Base-by-base conservation (phyloP, 2,113 vertebrate genomes). In the Cheirogaleus medius region DNA sequence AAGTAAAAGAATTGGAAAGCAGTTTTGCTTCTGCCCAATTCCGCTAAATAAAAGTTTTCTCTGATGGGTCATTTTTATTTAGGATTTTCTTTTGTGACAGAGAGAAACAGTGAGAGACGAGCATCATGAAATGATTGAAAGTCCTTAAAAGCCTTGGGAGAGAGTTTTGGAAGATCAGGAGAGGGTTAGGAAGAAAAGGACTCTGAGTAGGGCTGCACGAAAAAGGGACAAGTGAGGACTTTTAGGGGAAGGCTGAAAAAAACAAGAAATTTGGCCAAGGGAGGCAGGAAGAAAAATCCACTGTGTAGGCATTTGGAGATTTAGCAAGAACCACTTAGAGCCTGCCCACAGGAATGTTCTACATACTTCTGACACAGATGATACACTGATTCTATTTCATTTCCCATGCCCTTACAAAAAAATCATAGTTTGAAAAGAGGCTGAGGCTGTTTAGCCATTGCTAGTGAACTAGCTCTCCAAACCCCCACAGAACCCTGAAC, bases 71-170 rank as follows among this genome's bases (percentile, higher is more conserved):
- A 14, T 94, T 97, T 92, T 91, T 68, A 74, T 58, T 76, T 77
- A n/a, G 66, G 77, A 18, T 97, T 94, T 92, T 86, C 49, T 96
- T 91, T 90, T 80, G 73, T 86, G 52, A 52, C 77, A 32, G 27
- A 85, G 47, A 92, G 21, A 42, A 93, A 71, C 34, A 39, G 25
- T 34, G 25, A 49, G 17, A 32, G 47, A 60, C 34, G 32, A 80
- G 54, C 20, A 49, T 42, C 29, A 92, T 63, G 56, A 94, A 94
- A 86, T 76, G 15, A 87, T 58, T 27, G 5, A 44, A 91, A 69
- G 86, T 78, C 63, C 87, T 85, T 86, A 27, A 88, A 95, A 89
- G 82, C 27, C 21, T 66, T 78, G 21, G 21, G 11, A 4, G 42
- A 84, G 49, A 73, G 37, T 73, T 56, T 81, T 39, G 17, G 63